Evolutionary conservation across 1,140 invertebrate genomes (phyloP).

Genomic region (Thalassaphorura encarpata): DNA sequence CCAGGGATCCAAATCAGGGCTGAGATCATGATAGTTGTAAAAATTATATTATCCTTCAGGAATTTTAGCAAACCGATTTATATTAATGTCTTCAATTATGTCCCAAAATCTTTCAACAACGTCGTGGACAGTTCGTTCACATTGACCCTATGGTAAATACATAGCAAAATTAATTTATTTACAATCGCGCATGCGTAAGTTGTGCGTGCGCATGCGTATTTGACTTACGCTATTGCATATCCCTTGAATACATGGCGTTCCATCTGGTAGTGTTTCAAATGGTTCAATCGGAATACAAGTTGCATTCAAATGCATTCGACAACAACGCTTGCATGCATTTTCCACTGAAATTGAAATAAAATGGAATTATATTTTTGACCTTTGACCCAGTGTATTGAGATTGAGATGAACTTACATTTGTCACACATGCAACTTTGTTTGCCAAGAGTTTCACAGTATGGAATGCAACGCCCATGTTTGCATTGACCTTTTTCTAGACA

Average conservation of each 20-base stretch:
- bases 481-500: constrained; percentile 83
- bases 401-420: constrained; percentile 52
- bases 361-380: constrained; percentile 1
- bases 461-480: constrained; percentile 70
- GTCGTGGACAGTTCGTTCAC: constrained; percentile 88
- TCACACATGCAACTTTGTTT: constrained; percentile 91
- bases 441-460: constrained; percentile 85
- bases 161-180: background rate
- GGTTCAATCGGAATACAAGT: constrained; percentile 83
- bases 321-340: constrained; percentile 81
- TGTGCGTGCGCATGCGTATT: constrained; percentile 8
- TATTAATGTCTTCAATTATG: constrained; percentile 91
- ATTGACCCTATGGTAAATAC: constrained; percentile 59
- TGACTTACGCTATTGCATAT: constrained; percentile 76
- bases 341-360: constrained; percentile 47
- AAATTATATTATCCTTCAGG: constrained; percentile 77
- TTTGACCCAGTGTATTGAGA: no score
- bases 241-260: constrained; percentile 89
- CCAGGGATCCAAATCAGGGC: constrained; percentile 86
- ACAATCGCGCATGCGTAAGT: background rate
- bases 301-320: constrained; percentile 76
- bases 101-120: constrained; percentile 93
- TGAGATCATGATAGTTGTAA: constrained; percentile 76
- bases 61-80: constrained; percentile 81
- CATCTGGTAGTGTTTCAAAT: constrained; percentile 76